Evolutionary conservation across 2,888 invertebrate genomes (phyloP).

Genomic region (Embidobia sp.): DNA sequence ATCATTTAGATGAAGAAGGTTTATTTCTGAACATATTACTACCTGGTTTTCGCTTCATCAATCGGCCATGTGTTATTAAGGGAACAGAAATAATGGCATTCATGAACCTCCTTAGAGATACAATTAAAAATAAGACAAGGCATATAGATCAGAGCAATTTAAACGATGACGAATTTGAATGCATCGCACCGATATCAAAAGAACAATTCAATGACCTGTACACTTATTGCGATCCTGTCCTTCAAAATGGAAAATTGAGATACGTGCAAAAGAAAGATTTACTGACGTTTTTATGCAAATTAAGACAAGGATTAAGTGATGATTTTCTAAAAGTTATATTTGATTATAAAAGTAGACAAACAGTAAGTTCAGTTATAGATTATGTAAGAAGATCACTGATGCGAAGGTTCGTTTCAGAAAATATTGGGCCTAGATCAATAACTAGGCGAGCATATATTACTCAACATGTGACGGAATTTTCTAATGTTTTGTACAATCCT

Average conservation of each 20-base stretch:
- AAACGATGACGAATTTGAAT: constrained; percentile 44
- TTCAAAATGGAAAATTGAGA: constrained; percentile 16
- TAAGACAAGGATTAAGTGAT: constrained; percentile 34
- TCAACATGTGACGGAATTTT: constrained; percentile 29
- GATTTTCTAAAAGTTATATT: constrained; percentile 31
- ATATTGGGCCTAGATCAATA: constrained; percentile 19
- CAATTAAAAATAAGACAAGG: not conserved
- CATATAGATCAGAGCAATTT: constrained; percentile 33
- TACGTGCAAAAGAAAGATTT: constrained; percentile 24
- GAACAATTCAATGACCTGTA: constrained; percentile 27
- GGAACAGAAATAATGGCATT: constrained; percentile 14
- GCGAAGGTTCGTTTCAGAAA: constrained; percentile 23
- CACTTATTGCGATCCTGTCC: constrained; percentile 22
- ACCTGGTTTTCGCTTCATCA: constrained; percentile 20
- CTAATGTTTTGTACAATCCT: constrained; percentile 24
- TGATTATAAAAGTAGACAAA: constrained; percentile 24
- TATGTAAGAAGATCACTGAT: constrained; percentile 1
- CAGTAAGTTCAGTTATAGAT: constrained; percentile 4
- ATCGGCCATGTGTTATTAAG: constrained; percentile 17
- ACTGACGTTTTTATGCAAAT: constrained; percentile 33
- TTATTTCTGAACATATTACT: not conserved
- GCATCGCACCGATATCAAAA: constrained; percentile 39
- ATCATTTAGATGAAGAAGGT: constrained; percentile 39
- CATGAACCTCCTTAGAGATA: constrained; percentile 12
- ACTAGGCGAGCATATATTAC: constrained; percentile 5